These are phyloP conservation scores for Gallinago media DNA, from an alignment of 2,113 vertebrate genomes.

Conservation along the genomic window DNA sequence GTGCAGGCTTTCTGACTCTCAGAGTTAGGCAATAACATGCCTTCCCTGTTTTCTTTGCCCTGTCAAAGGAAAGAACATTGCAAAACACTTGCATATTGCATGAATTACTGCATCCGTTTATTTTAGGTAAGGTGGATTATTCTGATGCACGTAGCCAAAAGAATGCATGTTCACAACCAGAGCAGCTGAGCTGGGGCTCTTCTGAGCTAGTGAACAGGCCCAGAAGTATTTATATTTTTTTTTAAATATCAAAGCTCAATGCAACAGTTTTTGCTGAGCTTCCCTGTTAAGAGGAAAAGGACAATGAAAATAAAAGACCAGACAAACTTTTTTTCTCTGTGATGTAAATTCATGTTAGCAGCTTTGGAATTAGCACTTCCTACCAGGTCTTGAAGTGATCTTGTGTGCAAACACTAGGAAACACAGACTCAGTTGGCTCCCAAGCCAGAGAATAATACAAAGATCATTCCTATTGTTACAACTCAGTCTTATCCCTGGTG, in stretches of 20 bases:
- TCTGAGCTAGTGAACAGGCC: background rate
- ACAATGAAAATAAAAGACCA: background rate
- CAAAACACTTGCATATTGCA: background rate
- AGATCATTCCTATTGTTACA: background rate
- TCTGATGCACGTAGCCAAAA: background rate
- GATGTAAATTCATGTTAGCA: background rate
- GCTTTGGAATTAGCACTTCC: background rate
- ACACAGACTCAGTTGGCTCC: background rate
- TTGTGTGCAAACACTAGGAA: background rate
- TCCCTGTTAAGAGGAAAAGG: background rate
- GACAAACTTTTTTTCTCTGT: background rate
- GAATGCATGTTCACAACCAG: background rate
- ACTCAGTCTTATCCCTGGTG: background rate
- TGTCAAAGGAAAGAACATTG: background rate
- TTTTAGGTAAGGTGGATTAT: background rate
- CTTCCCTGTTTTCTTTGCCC: constrained; percentile 9
- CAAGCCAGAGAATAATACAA: background rate
- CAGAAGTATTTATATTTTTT: background rate
- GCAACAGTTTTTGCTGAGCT: background rate
- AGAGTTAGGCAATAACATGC: background rate
- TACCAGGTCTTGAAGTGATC: background rate
- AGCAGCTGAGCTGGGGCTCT: background rate
- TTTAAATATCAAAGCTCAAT: background rate
- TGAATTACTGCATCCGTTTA: background rate
- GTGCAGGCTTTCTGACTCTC: background rate